phyloP scores from a whole-genome alignment of 2,797 vertebrate species.

The Pteropus rufus region DNA sequence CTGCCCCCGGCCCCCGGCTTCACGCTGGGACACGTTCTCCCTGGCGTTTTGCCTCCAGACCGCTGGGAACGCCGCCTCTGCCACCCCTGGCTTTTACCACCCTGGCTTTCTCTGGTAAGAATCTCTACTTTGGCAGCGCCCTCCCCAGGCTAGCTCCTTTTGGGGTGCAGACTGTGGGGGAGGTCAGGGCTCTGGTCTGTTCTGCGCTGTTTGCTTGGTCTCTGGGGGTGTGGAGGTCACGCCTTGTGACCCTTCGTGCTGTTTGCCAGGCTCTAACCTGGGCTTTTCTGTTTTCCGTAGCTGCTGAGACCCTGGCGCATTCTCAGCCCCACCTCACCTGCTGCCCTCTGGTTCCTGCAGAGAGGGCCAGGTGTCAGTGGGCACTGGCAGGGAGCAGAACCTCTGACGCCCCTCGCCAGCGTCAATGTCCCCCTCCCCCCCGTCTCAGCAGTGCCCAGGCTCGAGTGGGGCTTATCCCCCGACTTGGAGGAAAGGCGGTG shows the following conservation, averaged over 20 bases:
- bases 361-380: neutral
- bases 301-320: neutral
- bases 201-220: neutral
- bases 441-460: neutral
- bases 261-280: no score
- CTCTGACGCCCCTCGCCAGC: no score
- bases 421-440: neutral
- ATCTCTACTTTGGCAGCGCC: neutral
- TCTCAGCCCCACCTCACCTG: no score
- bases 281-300: neutral
- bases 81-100: neutral
- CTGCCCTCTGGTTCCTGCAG: neutral
- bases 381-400: neutral
- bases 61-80: accelerated
- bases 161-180: neutral
- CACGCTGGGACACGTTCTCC: accelerated
- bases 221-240: no score
- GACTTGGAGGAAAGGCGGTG: no score
- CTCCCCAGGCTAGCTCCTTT: no score
- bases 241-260: neutral
- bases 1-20: neutral
- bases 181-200: neutral
- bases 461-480: accelerated
- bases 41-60: accelerated
- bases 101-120: no score